Conservation (phyloP, 1,140 invertebrate genomes). For the Theocolax elegans region DNA sequence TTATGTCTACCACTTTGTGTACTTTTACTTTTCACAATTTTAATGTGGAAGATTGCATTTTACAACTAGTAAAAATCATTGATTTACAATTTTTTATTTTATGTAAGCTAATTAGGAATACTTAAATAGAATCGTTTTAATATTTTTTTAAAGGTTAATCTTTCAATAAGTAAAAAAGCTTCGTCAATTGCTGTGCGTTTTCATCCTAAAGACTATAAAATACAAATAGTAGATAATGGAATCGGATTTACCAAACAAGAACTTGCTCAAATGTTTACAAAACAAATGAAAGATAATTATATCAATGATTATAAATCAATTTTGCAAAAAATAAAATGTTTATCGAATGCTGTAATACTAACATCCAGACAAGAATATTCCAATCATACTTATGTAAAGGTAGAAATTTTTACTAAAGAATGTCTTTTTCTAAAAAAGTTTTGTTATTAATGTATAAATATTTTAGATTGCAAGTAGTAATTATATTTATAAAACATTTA, state of each 20-base stretch:
- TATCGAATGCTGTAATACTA: constrained; percentile 46
- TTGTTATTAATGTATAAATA: not conserved
- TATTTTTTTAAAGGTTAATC: constrained; percentile 43
- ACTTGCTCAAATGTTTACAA: constrained; percentile 46
- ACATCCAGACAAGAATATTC: constrained; percentile 47
- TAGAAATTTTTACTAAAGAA: constrained; percentile 42
- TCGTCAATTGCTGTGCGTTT: constrained; percentile 54
- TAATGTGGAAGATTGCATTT: constrained; percentile 45
- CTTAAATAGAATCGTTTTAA: not conserved
- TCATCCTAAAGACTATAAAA: constrained; percentile 41
- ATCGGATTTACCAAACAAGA: constrained; percentile 47
- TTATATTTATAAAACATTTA: constrained; percentile 28
- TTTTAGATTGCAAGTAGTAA: constrained; percentile 2
- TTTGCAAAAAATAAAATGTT: constrained; percentile 41
- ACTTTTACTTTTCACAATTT: constrained; percentile 11
- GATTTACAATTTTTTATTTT: too few species aligned
- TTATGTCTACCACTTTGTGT: not conserved
- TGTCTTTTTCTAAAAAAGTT: constrained; percentile 39
- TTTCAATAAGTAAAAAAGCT: constrained; percentile 51
- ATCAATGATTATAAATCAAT: constrained; percentile 21
- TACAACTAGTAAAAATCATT: constrained; percentile 49
- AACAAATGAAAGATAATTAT: not conserved
- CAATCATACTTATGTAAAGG: constrained; percentile 49
- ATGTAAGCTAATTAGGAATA: too few species aligned
- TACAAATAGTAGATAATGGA: constrained; percentile 60